Percentiles rank a stretch among this genome's conserved stretches.
These are phyloP conservation scores for Pyrrhosoma nymphula DNA, from an alignment of 2,888 invertebrate species.

Conservation along the genomic window DNA sequence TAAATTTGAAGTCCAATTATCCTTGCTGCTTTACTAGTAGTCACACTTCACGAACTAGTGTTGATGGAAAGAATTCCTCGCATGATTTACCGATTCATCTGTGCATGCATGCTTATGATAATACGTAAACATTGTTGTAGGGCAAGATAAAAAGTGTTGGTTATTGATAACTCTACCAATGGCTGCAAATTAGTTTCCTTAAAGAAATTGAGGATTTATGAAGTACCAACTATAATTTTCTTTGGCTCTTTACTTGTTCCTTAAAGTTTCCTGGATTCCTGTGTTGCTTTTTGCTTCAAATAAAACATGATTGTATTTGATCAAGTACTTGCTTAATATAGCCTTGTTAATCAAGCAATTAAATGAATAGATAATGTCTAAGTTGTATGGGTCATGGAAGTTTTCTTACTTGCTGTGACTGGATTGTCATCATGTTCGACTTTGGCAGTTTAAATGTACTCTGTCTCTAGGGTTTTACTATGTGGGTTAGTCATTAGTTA, in stretches of 20 bases:
- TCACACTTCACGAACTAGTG: neutral
- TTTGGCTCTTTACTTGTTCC: too few species aligned
- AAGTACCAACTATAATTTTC: neutral
- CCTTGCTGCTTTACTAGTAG: neutral
- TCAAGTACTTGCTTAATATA: neutral
- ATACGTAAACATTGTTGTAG: neutral
- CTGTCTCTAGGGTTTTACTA: too few species aligned
- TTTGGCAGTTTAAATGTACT: too few species aligned
- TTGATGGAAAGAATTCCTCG: neutral
- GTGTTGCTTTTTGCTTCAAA: neutral
- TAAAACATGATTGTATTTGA: neutral
- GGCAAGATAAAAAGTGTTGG: slow-evolving; percentile 4
- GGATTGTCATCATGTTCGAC: too few species aligned
- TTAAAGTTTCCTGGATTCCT: too few species aligned
- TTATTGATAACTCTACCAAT: neutral
- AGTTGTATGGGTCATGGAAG: too few species aligned
- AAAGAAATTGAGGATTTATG: neutral
- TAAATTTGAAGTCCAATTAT: too few species aligned
- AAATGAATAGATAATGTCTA: neutral
- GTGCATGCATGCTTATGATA: neutral
- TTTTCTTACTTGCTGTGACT: too few species aligned
- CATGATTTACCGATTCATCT: neutral
- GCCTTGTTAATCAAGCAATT: neutral
- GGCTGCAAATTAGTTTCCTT: neutral
- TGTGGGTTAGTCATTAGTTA: too few species aligned